These are phyloP conservation scores for Spodoptera littoralis DNA, from an alignment of 2,888 invertebrate species.

Conservation along the genomic window DNA sequence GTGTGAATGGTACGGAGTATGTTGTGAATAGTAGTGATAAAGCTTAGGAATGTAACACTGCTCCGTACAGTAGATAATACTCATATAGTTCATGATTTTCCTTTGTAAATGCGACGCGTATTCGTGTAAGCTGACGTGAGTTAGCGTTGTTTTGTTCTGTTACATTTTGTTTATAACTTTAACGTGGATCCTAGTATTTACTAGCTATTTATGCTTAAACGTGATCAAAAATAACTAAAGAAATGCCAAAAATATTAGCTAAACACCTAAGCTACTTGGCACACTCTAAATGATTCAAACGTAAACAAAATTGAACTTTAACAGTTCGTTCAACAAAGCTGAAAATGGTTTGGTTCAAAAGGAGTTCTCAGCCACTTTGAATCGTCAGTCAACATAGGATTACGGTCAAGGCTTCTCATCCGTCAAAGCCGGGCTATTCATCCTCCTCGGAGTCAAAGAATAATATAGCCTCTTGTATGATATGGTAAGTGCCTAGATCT, in stretches of 20 bases:
- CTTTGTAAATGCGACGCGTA: neutral
- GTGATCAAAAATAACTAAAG: too few relatives aligned
- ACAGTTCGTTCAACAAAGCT: too few relatives aligned
- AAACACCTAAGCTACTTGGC: too few relatives aligned
- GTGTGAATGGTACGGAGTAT: conserved; percentile 28
- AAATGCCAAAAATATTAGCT: too few relatives aligned
- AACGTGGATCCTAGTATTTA: too few relatives aligned
- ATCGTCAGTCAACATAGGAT: conserved; percentile 13
- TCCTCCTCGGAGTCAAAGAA: conserved; percentile 12
- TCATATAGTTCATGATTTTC: conserved; percentile 22
- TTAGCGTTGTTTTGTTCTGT: conserved; percentile 5
- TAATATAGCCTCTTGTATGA: conserved; percentile 29
- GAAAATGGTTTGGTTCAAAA: neutral
- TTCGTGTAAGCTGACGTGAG: conserved; percentile 15
- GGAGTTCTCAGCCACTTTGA: conserved; percentile 1
- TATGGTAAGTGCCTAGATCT: conserved; percentile 35
- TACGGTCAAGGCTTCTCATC: conserved; percentile 1
- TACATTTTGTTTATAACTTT: conserved; percentile 7
- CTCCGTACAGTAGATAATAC: conserved; percentile 17
- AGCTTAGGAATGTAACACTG: conserved; percentile 23
- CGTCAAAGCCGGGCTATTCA: conserved; percentile 17
- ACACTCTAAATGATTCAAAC: too few relatives aligned
- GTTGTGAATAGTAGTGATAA: conserved; percentile 44
- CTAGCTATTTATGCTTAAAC: too few relatives aligned
- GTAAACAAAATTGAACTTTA: too few relatives aligned